Percentiles rank a stretch among this genome's conserved stretches.
Evolutionary conservation across 2,113 vertebrate genomes (phyloP).

Genomic region (Cyprinus carpio): DNA sequence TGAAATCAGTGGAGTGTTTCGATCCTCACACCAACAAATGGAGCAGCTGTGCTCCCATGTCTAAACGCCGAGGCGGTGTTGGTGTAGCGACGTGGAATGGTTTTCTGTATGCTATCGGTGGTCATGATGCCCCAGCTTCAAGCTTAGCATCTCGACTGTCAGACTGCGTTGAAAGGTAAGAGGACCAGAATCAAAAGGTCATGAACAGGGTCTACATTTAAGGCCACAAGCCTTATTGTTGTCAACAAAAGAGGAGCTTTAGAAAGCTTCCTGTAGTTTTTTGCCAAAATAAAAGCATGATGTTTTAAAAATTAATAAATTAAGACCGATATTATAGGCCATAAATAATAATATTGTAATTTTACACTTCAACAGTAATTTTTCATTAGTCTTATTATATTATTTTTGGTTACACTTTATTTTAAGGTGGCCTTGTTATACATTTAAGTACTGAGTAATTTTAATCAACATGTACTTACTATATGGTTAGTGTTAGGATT

Average conservation of each 20-base stretch:
- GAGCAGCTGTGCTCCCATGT: conserved; percentile 92
- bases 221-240: neutral
- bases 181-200: neutral
- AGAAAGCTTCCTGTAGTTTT: neutral
- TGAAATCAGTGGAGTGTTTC: conserved; percentile 97
- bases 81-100: conserved; percentile 97
- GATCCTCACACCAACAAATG: conserved; percentile 99
- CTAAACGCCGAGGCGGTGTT: conserved; percentile 93
- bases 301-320: neutral
- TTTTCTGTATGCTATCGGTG: conserved; percentile 94
- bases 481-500: too few species aligned
- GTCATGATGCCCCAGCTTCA: conserved; percentile 93
- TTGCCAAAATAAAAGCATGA: neutral
- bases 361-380: neutral
- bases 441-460: too few species aligned
- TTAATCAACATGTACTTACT: too few species aligned
- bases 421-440: too few species aligned
- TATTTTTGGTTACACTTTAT: too few species aligned
- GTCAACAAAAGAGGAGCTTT: neutral
- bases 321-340: neutral
- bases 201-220: neutral
- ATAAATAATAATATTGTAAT: neutral
- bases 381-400: neutral
- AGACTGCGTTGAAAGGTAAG: conserved; percentile 95
- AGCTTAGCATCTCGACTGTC: conserved; percentile 91